Evolutionary conservation across 2,113 vertebrate species (phyloP), one percentile per base, ranked within the genome.

Genomic region (Siphamia tubifer): DNA sequence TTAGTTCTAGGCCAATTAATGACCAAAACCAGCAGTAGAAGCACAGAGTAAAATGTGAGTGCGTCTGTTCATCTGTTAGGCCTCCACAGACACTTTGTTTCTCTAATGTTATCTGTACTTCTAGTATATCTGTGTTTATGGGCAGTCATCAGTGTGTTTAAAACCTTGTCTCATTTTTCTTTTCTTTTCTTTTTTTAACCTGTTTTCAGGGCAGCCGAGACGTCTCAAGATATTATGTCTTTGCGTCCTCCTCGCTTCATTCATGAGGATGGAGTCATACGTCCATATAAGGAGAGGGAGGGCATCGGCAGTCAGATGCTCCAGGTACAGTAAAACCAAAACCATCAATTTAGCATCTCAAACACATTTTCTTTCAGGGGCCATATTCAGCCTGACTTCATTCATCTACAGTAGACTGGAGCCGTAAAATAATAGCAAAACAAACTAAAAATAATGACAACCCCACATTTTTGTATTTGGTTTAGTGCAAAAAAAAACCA

Each of bases 271-370:
- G 96, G 96, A 3, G 96, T 99, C 81, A 98, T 99, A 80, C 92
- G 97, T 58, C 96, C 97, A 1, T 99, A 98, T 77, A 97, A 93
- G 74, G 83, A 96, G 87, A 93, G 92, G 66, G 97, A 99, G 79
- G 96, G 96, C 38, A 10, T 94, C 2, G 97, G 97, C 85, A 98
- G 95, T 89, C 97, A 98, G 63, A 96, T 99, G 94, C 93, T 99
- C 85, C 96, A 98, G 96, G 97, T 97, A 90, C 91, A 77, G 97
- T 97, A 90, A 91, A 77, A 43, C 44, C 4, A 11, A 34, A 38
- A 24, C 2, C 28, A 8, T 19, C 6, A 23, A 43, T 11, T 20
- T 5, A 43, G 8, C 7, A 11, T 30, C 10, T 30, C 28, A 30
- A 1, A 9, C 10, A 1, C 1, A 30, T 30, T 30, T 1, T 30